Conservation (phyloP, 2,888 invertebrate genomes). For the Ditula angustiorana region DNA sequence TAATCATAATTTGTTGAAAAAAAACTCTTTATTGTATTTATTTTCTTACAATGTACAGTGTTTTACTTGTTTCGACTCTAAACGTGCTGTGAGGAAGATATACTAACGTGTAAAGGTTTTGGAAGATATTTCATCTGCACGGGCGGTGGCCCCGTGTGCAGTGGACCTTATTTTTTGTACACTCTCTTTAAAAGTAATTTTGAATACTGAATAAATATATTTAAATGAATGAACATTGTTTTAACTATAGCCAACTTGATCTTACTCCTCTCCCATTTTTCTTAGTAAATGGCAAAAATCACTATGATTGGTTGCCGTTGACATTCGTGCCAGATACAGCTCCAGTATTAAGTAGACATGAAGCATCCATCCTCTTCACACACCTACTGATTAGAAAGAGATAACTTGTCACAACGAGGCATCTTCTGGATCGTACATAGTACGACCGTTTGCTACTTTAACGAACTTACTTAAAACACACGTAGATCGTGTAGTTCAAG, state of each 20-base stretch:
- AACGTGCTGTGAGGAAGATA: slow-evolving; percentile 39
- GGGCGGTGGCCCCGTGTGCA: slow-evolving; percentile 44
- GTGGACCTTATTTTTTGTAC: slow-evolving; percentile 46
- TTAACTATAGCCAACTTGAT: background rate
- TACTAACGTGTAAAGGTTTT: slow-evolving; percentile 33
- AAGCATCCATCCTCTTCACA: too few species aligned
- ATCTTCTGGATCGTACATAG: too few species aligned
- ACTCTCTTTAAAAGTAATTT: slow-evolving; percentile 49
- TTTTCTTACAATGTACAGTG: slow-evolving; percentile 31
- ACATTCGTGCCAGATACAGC: too few species aligned
- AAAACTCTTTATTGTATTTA: slow-evolving; percentile 13
- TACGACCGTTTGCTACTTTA: too few species aligned
- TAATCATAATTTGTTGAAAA: slow-evolving; percentile 24
- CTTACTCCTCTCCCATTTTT: too few species aligned
- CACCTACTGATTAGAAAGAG: too few species aligned
- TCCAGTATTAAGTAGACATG: too few species aligned
- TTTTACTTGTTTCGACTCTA: slow-evolving; percentile 28
- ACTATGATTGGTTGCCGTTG: too few species aligned
- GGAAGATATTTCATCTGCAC: slow-evolving; percentile 39
- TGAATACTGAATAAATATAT: slow-evolving; percentile 44
- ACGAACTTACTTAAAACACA: too few species aligned
- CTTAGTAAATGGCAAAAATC: too few species aligned
- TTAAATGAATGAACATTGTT: slow-evolving; percentile 11
- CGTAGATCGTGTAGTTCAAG: too few species aligned
- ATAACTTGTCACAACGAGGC: too few species aligned